These are phyloP conservation scores for Sphaeramia orbicularis DNA, from an alignment of 2,797 vertebrate genomes.

Conservation along the genomic window DNA sequence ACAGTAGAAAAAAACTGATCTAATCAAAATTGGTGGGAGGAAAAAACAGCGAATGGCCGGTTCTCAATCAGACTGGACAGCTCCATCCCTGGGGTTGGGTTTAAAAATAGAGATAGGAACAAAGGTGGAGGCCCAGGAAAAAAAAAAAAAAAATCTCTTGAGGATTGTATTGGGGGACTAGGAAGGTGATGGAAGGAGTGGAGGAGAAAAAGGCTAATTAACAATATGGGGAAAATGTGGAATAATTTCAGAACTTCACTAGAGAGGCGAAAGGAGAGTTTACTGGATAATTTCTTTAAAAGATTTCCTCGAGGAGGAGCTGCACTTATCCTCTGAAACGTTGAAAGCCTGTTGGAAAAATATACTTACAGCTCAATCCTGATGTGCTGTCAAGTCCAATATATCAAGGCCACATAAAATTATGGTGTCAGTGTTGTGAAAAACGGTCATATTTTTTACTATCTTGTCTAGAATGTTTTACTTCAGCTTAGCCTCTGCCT, in stretches of 20 bases:
- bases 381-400: constrained; percentile 70
- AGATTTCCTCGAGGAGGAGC: constrained; percentile 37
- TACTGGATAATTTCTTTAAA: constrained; percentile 44
- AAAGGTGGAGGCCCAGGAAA: background rate
- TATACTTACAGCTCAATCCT: constrained; percentile 58
- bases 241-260: constrained; percentile 8
- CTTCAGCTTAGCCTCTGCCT: constrained; percentile 38
- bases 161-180: background rate
- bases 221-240: too few species aligned
- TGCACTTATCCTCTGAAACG: constrained; percentile 40
- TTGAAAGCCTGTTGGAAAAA: constrained; percentile 47
- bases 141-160: constrained; percentile 18
- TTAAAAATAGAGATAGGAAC: constrained; percentile 40
- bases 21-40: constrained; percentile 52
- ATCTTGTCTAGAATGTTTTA: constrained; percentile 43
- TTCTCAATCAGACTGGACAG: constrained; percentile 66
- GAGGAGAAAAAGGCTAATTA: background rate
- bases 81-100: constrained; percentile 57
- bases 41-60: constrained; percentile 46
- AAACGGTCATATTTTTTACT: constrained; percentile 48
- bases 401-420: constrained; percentile 61
- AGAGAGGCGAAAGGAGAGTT: constrained; percentile 34
- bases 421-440: constrained; percentile 51
- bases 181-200: background rate
- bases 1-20: constrained; percentile 44